Evolutionary conservation across 2,113 vertebrate species (phyloP), one percentile per base, ranked within the genome.

Genomic region (Excalfactoria chinensis): DNA sequence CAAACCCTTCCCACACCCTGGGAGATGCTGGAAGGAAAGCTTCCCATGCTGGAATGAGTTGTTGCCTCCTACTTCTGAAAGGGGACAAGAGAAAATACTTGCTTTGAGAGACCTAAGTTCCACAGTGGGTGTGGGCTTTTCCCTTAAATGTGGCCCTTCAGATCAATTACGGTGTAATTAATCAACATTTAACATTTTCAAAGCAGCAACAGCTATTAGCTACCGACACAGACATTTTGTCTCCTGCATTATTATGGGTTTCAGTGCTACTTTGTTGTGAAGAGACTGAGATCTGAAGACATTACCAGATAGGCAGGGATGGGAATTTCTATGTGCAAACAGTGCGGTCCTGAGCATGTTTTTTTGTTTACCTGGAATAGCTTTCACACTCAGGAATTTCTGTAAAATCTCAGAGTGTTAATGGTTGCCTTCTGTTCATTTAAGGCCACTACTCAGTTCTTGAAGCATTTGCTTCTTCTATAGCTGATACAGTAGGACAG

Each of bases 1-100:
- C 0, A 1, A 73, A 13, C 48, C 26, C 40, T 84, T 79, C 18
- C 48, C 22, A 16, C 0, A 0, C 13, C 18, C 63, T 53, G 34
- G 21, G 46, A 4, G 6, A 23, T 9, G 7, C 7, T 28, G n/a
- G 79, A 84, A 25, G n/a, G 40, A 46, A 58, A 15, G 34, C 58
- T 66, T 83, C 41, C 77, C 37, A 7, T 3, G 1, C 0, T 2
- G 21, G 49, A 84, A 66, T 0, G 2, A 89, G 58, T 32, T 64
- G 28, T 34, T 79, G 49, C 46, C 43, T 46, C 26, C 25, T 4
- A 1, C 81, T 43, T 48, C 12, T 25, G 9, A n/a, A 43, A 43
- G 25, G 34, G 23, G 81, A n/a, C 2, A 4, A 20, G 32, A 43
- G 8, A 53, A 40, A 41, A 1, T 0, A 0, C 58, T 13, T 14